These are phyloP conservation scores for Drosophila cyrtoloma DNA, from an alignment of 2,888 invertebrate genomes.

Conservation along the genomic window DNA sequence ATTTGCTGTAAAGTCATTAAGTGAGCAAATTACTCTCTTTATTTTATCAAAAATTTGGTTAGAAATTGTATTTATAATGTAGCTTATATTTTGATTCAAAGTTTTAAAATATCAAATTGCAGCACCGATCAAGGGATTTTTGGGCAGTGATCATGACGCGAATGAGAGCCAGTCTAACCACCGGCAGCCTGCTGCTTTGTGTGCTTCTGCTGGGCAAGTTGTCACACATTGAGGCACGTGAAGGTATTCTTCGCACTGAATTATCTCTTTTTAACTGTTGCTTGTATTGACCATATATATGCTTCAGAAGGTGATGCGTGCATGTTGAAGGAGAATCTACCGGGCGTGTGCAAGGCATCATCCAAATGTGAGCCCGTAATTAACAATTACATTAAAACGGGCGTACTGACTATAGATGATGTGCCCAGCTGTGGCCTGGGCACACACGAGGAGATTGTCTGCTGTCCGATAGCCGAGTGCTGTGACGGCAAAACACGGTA, in stretches of 20 bases:
- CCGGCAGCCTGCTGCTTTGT: slow-evolving; percentile 8
- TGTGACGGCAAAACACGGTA: slow-evolving; percentile 43
- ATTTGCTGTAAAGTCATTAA: not conserved
- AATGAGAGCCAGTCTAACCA: not conserved
- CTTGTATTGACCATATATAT: not conserved
- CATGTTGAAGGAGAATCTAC: slow-evolving; percentile 28
- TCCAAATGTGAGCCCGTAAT: slow-evolving; percentile 59
- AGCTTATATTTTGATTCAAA: not conserved
- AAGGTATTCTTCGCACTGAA: slow-evolving; percentile 24
- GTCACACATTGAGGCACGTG: slow-evolving; percentile 28
- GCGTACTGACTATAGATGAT: slow-evolving; percentile 44
- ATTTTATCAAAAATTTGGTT: not conserved
- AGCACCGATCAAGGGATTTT: not conserved
- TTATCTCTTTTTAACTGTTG: no score
- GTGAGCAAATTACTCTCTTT: not conserved
- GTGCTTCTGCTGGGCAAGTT: slow-evolving; percentile 15
- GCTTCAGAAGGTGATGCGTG: slow-evolving; percentile 60
- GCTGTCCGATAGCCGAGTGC: slow-evolving; percentile 71
- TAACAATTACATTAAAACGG: slow-evolving; percentile 51
- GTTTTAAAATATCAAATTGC: not conserved
- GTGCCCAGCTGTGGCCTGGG: slow-evolving; percentile 74
- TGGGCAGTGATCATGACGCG: slow-evolving; percentile 16
- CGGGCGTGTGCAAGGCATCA: slow-evolving; percentile 67
- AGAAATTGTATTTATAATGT: not conserved
- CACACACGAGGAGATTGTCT: slow-evolving; percentile 71